These are phyloP conservation scores for Kryptolebias ocellatus DNA, from an alignment of 2,797 vertebrate species.

Conservation along the genomic window DNA sequence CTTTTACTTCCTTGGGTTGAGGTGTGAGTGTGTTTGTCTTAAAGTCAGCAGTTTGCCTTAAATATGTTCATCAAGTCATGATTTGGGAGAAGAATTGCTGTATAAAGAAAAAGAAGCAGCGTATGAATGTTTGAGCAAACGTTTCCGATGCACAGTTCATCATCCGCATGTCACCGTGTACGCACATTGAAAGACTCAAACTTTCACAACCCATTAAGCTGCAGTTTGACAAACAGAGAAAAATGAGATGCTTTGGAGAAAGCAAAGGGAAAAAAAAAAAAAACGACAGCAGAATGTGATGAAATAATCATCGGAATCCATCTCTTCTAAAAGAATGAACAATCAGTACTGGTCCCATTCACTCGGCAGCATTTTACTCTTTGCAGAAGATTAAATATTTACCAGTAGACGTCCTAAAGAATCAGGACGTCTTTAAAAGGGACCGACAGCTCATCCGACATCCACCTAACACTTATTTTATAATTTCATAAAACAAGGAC, in stretches of 20 bases:
- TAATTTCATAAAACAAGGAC: conserved; percentile 52
- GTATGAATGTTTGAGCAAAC: background rate
- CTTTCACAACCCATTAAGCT: conserved; percentile 40
- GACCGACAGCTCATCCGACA: conserved; percentile 53
- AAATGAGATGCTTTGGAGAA: conserved; percentile 42
- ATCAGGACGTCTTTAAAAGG: conserved; percentile 49
- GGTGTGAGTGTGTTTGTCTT: too few relatives aligned
- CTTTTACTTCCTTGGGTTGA: too few relatives aligned
- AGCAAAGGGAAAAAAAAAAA: conserved; percentile 43
- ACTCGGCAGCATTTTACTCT: conserved; percentile 60
- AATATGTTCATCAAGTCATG: too few relatives aligned
- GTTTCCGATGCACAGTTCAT: background rate
- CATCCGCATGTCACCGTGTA: background rate
- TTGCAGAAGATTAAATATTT: conserved; percentile 78
- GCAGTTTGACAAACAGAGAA: conserved; percentile 33
- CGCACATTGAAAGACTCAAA: conserved; percentile 1
- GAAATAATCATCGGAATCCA: conserved; percentile 79
- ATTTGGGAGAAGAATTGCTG: too few relatives aligned
- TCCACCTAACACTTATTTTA: conserved; percentile 57
- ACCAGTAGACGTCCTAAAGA: conserved; percentile 64
- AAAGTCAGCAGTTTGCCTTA: too few relatives aligned
- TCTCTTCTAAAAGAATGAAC: conserved; percentile 80
- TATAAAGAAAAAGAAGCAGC: too few relatives aligned
- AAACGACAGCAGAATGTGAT: conserved; percentile 56
- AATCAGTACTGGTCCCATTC: conserved; percentile 74